Percentiles rank a stretch among this genome's conserved stretches.
phyloP scores from a whole-genome alignment of 2,113 vertebrate genomes.

The Corythaixoides concolor region DNA sequence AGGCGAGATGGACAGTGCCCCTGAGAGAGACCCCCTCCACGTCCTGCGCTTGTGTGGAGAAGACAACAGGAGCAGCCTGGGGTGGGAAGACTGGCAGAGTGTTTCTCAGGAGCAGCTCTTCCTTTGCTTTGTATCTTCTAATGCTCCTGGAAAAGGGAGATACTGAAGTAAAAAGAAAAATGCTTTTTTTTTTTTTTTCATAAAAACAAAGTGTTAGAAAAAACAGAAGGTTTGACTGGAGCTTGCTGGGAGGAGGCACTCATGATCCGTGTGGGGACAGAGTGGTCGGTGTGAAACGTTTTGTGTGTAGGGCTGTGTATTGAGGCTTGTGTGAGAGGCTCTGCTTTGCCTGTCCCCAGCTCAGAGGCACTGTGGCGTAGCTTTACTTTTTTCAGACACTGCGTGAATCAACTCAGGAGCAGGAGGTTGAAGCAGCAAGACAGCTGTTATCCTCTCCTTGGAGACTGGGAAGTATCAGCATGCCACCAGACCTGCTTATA shows the following conservation, averaged over 20 bases:
- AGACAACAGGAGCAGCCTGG: background rate
- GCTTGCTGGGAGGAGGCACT: background rate
- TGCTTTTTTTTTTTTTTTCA: background rate
- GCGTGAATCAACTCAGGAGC: background rate
- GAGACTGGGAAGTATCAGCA: slow-evolving; percentile 2
- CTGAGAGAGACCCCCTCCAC: background rate
- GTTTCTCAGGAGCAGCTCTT: background rate
- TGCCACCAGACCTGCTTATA: slow-evolving; percentile 9
- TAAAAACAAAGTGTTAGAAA: background rate
- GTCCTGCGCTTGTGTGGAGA: background rate
- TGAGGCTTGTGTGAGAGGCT: background rate
- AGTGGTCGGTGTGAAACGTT: background rate
- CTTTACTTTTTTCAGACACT: background rate
- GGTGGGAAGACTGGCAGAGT: background rate
- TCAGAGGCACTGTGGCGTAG: background rate
- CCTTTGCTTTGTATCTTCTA: background rate
- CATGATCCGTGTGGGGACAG: accelerated
- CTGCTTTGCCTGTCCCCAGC: background rate
- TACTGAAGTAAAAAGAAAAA: background rate
- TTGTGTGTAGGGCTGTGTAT: background rate
- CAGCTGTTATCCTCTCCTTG: slow-evolving; percentile 33
- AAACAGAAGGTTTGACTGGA: background rate
- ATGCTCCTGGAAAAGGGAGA: background rate
- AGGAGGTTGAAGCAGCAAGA: slow-evolving; percentile 5
- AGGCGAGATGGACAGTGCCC: background rate